A percentile compares a stretch with the other conserved stretches of the same genome.
phyloP scores from a whole-genome alignment of 1,140 invertebrate genomes.

The Bombus difficillimus region DNA sequence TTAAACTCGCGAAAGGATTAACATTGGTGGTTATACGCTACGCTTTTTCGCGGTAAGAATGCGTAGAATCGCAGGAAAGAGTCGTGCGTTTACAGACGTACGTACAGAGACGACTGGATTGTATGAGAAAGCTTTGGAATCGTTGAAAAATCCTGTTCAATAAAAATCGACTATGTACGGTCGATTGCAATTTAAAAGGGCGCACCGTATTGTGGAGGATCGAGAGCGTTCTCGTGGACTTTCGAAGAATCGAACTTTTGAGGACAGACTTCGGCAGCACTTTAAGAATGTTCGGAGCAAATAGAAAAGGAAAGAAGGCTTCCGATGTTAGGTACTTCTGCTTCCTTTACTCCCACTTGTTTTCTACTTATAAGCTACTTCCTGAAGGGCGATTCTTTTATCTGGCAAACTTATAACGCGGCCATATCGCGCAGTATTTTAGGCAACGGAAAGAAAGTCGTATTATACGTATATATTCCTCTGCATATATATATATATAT shows the following conservation, averaged over 20 bases:
- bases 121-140: not conserved
- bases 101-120: too few relatives aligned
- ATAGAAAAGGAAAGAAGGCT: slow-evolving; percentile 39
- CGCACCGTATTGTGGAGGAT: slow-evolving; percentile 42
- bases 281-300: slow-evolving; percentile 51
- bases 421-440: not conserved
- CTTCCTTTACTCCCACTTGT: slow-evolving; percentile 46
- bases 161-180: slow-evolving; percentile 17
- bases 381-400: slow-evolving; percentile 33
- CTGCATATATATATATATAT: not conserved
- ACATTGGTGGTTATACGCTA: too few relatives aligned
- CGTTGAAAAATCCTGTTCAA: not conserved
- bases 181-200: slow-evolving; percentile 48
- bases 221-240: slow-evolving; percentile 45
- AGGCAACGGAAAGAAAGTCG: not conserved
- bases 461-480: not conserved
- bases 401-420: slow-evolving; percentile 38
- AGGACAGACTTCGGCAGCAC: slow-evolving; percentile 48
- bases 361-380: slow-evolving; percentile 44
- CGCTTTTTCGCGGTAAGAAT: too few relatives aligned
- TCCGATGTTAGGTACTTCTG: slow-evolving; percentile 50
- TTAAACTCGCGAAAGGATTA: too few relatives aligned
- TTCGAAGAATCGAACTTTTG: slow-evolving; percentile 55
- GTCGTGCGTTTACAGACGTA: too few relatives aligned
- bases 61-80: too few relatives aligned